Conservation (phyloP, 2,888 invertebrate genomes). For the Eupelmus urozonus region DNA sequence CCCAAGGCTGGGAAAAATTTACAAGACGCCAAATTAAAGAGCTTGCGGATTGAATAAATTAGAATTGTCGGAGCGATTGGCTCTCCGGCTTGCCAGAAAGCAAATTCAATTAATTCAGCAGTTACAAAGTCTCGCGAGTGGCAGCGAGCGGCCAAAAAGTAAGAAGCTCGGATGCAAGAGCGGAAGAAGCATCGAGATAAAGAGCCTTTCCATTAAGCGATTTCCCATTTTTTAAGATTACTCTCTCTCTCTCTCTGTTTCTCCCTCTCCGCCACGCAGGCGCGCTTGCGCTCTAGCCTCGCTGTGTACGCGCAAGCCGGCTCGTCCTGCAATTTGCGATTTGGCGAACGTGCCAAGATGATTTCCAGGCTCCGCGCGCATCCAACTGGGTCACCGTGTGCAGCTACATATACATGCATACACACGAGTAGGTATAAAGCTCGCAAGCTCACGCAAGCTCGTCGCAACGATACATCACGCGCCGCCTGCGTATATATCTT, state of each 20-base stretch:
- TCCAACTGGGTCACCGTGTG: slow-evolving; percentile 49
- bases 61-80: no score
- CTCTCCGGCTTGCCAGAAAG: neutral
- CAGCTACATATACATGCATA: neutral
- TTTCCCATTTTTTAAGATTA: slow-evolving; percentile 48
- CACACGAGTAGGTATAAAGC: no score
- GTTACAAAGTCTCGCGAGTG: neutral
- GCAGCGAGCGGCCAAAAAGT: slow-evolving; percentile 11
- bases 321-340: slow-evolving; percentile 61
- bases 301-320: neutral
- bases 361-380: slow-evolving; percentile 26
- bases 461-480: no score
- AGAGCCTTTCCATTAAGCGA: slow-evolving; percentile 28
- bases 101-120: slow-evolving; percentile 36
- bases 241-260: slow-evolving; percentile 6
- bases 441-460: neutral
- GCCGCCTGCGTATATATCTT: no score
- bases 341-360: slow-evolving; percentile 68
- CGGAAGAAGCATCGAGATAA: slow-evolving; percentile 23
- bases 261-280: neutral
- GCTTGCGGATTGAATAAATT: no score
- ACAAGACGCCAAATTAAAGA: no score
- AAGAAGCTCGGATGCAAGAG: neutral
- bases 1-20: no score
- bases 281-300: no score